Base-by-base conservation (phyloP, 2,797 vertebrate species). In the Sebastes kiyomatsui region DNA sequence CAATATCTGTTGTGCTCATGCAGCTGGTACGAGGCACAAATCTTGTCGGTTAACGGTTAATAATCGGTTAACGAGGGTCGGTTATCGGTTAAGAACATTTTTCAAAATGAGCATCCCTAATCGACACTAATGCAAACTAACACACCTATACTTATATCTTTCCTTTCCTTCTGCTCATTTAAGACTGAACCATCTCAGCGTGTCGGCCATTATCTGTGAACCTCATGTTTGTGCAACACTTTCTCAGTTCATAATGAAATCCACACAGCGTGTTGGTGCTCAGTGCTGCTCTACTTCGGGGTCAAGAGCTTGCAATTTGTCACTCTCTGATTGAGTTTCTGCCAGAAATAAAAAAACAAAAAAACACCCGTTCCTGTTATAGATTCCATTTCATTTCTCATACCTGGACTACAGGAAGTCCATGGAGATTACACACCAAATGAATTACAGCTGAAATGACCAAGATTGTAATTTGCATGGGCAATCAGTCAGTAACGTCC, bases 281-380 rank as follows among this genome's bases (percentile, higher is more conserved):
- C 8, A 52, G 35, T 4, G 58, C 28, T 28, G 18, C 30, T 16
- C 6, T 35, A n/a, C 62, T 80, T 32, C 20, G 49, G 18, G 56
- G 18, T 74, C 30, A 67, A 67, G 56, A 75, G 38, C 58, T 58
- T 54, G 7, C n/a, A 67, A 67, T 77, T 68, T 75, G 18, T 77
- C 77, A 75, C 72, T 68, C 20, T 67, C 23, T 68, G 35, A 83
- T 68, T 54, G 25, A 72, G 10, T 75, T 71, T 67, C 46, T 67
- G 42, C 25, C 61, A 54, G 5, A 54, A 72, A 79, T 18, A 54
- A 18, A 33, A 38, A 49, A 46, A 46, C 6, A 55, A 25, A 46
- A 46, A 11, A 25, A 35, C 14, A 10, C 25, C 4, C 12, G 0
- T 20, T 54, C 13, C 16, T 18, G 1, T 56, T 9, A 4, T 7